phyloP scores from a whole-genome alignment of 2,797 vertebrate genomes.

The Acridotheres tristis region DNA sequence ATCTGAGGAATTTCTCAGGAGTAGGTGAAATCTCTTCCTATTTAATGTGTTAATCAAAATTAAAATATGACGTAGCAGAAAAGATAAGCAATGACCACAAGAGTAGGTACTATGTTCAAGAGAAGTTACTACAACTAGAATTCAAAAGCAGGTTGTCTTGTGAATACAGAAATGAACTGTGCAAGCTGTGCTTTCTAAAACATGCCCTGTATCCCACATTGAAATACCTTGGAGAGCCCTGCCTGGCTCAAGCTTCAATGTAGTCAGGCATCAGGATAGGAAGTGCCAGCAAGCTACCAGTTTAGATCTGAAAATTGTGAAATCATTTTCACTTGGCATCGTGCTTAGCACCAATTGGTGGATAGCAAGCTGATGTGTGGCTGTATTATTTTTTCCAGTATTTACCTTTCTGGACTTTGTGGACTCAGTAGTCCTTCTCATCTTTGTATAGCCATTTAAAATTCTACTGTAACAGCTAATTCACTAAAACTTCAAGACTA shows the following conservation, averaged over 20 bases:
- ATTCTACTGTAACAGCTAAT: neutral
- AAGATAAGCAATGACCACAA: neutral
- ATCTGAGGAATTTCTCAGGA: neutral
- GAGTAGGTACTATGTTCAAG: neutral
- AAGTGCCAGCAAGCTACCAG: neutral
- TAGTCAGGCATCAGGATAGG: neutral
- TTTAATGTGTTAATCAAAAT: neutral
- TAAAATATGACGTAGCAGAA: neutral
- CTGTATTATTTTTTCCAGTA: neutral
- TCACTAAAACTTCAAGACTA: neutral
- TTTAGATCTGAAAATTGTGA: neutral
- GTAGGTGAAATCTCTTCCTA: neutral
- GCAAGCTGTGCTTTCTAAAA: neutral
- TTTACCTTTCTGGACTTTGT: neutral
- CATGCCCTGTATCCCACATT: rapidly evolving
- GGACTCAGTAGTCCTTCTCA: neutral
- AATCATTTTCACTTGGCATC: neutral
- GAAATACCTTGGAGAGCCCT: neutral
- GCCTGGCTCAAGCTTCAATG: neutral
- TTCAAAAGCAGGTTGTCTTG: neutral
- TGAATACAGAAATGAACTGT: neutral
- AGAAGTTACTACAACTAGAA: neutral
- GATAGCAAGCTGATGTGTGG: neutral
- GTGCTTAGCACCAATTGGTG: neutral
- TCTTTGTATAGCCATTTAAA: neutral